Conservation (phyloP, 1,140 invertebrate genomes). For the Habropoda laboriosa region DNA sequence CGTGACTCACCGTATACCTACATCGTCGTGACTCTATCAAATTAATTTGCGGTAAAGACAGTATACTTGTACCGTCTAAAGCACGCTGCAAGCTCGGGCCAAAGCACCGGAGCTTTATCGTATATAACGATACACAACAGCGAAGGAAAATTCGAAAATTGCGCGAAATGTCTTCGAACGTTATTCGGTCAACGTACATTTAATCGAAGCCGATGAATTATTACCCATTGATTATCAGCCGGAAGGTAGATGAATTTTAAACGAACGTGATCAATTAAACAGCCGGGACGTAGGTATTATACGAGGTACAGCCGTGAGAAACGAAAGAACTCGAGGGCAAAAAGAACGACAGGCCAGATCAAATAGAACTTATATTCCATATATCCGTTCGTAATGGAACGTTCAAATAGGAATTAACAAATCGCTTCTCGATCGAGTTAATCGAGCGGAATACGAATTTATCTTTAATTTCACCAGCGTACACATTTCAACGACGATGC, state of each 20-base stretch:
- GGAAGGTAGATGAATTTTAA: conserved; percentile 25
- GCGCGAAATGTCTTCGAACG: too few species aligned
- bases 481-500: too few species aligned
- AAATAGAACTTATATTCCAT: conserved; percentile 21
- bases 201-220: not conserved
- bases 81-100: too few species aligned
- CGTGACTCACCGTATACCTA: too few species aligned
- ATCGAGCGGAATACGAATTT: conserved; percentile 7
- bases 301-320: not conserved
- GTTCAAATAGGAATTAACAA: conserved; percentile 20
- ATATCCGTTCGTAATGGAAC: conserved; percentile 2
- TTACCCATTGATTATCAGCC: conserved; percentile 1
- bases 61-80: too few species aligned
- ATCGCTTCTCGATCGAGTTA: not conserved
- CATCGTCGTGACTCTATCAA: too few species aligned
- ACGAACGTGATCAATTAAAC: conserved; percentile 22
- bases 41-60: too few species aligned
- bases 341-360: not conserved
- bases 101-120: not conserved
- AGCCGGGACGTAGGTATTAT: not conserved
- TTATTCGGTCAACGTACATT: not conserved
- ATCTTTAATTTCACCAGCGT: conserved; percentile 6
- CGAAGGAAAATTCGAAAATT: not conserved
- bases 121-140: not conserved
- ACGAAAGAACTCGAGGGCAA: not conserved